Evolutionary conservation across 2,888 invertebrate genomes (phyloP), one percentile per base, ranked within the genome.

Genomic region (Watsonalla cultraria): DNA sequence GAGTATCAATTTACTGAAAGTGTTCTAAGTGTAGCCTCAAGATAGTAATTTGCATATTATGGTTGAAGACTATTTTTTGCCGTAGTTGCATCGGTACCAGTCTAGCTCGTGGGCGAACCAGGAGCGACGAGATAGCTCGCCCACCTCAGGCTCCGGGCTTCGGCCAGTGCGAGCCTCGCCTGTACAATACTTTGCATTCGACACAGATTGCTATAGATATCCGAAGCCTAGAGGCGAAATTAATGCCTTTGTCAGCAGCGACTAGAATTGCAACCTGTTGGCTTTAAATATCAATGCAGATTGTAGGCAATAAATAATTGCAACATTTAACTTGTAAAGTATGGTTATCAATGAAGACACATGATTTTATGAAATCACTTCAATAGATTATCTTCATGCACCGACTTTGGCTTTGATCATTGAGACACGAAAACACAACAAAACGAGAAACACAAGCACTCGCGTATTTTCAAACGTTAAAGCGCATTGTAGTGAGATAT

Each of bases 91-190:
- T 62, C 58, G 60, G 59, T 64, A 68, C 71, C 66, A 64, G 72
- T 66, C 68, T 66, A 63, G 66, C 56, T 56, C 61, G 73, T 72
- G 68, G 73, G 75, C 68, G 71, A 53, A 14, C 33, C 9, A 50
- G 53, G 59, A 66, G 61, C 62, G 59, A 64, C 64, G 53, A 72
- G 69, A 72, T 70, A 72, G 66, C 68, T 63, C 47, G 39, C 51
- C 54, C 67, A 56, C 62, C 66, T 58, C 64, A 68, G 53, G 60
- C 61, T 57, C 60, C 66, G 67, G 53, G 60, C 61, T 57, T 60
- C 66, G 67, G 58, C 67, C 66, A 65, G 63, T 62, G 58, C 57
- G 60, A 75, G 61, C 54, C 65, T 68, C 62, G 70, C 69, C 9
- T 37, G 37, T 66, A 67, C 61, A 66, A 58, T 67, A 66, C 66